Evolutionary conservation across 2,888 invertebrate species (phyloP), one percentile per base, ranked within the genome.

Genomic region (Eupithecia centaureata): DNA sequence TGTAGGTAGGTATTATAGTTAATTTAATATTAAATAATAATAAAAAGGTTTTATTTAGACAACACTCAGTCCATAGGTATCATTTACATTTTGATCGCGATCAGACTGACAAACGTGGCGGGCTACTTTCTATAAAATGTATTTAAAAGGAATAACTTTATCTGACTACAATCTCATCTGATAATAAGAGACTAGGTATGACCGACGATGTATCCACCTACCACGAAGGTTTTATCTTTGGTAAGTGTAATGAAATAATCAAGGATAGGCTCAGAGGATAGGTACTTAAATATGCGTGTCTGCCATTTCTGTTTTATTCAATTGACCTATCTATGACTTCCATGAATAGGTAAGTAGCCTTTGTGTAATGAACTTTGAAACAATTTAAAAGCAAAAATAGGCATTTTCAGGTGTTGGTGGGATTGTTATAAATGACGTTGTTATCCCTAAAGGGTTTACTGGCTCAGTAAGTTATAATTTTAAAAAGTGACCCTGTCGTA

Each of bases 241-340:
- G 18, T 42, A 18, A 18, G n/a, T n/a, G n/a, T n/a, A 42, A 18
- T 18, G 0, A 42, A 18, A n/a, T 38, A 38, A 38, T n/a, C 0
- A 10, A 42, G 18, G n/a, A 18, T 42, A 8, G 18, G 8, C n/a
- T n/a, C n/a, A n/a, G n/a, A n/a, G n/a, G n/a, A 18, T 42, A 8
- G 18, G 8, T 42, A 42, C 42, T 10, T 18, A 18, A 18, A 0
- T 15, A 8, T 18, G 7, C 38, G 42, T 18, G 10, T 18, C 8
- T 35, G 42, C 18, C 18, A 42, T 42, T 42, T 42, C 42, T 42
- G n/a, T 18, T 42, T 42, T 42, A 42, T 42, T 42, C 42, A 42
- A 42, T 42, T 42, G 18, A 42, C 18, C 42, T 42, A 5, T 30
- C 4, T 5, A 18, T 18, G 42, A 42, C 42, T 18, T 42, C 18